Evolutionary conservation across 2,113 vertebrate genomes (phyloP), one percentile per base, ranked within the genome.

Genomic region (Phylloscopus trochilus): DNA sequence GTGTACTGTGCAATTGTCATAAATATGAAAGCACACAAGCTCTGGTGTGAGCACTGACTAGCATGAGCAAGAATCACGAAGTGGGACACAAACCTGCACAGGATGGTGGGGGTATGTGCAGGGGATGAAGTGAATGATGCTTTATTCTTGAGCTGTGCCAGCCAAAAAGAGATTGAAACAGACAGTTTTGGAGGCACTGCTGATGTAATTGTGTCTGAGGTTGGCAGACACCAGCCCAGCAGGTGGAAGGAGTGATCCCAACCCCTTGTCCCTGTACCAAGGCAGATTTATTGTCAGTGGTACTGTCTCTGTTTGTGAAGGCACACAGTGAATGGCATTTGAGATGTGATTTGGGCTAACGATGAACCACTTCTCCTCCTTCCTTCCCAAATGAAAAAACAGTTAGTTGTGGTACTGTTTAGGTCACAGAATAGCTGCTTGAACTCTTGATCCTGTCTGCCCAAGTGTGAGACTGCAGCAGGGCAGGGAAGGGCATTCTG

Each of bases 231-330:
- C 8, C 62, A 82, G 52, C 47, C 56, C 28, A 79, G 92, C 62
- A 30, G 43, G 33, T 90, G 56, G 15, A 79, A 75, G n/a, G 33
- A n/a, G 26, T 12, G 49, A 28, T 63, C 39, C 62, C 70, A 70
- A 0, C 43, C 81, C 55, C 44, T 60, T 13, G 56, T 72, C 15
- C 27, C n/a, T n/a, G 28, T 41, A 21, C 21, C 12, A 5, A 0
- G 21, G 37, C 37, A 19, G 51, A 21, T 62, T 60, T 44, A 1
- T 27, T 76, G 64, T 49, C 79, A 60, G 30, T 81, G 69, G 55
- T 44, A 0, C 51, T 67, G 11, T 49, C 41, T 76, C 27, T 56
- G 16, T 43, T 84, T 39, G 6, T 62, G 62, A 63, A 46, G 13
- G 24, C 33, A 30, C 18, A 10, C 8, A 35, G 20, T 31, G 31